Evolutionary conservation across 2,888 invertebrate species (phyloP), one percentile per base, ranked within the genome.

Genomic region (Dryomyza anilis): DNA sequence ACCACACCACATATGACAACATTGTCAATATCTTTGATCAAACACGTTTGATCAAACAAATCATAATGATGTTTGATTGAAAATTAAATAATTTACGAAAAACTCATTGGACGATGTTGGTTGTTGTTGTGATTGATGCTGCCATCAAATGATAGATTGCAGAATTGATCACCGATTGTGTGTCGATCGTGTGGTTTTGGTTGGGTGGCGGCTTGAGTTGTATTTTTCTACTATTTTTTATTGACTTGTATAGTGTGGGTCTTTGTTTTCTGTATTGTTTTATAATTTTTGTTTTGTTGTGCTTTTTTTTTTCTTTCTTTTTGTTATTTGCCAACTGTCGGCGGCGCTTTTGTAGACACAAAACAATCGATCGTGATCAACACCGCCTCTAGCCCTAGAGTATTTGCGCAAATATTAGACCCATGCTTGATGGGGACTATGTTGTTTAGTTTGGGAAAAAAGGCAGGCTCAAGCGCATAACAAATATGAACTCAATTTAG

Each of bases 51-150:
- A 53, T 29, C 52, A 61, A 61, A 61, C 53, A 52, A 39, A 53
- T 43, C 39, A 61, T 53, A 43, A 52, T 74, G 76, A 72, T 69
- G 74, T 74, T 73, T 71, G 73, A 79, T 78, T 74, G 71, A 71
- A 79, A 72, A 73, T 71, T 76, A 79, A 80, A 79, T 69, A 61
- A 52, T 52, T 19, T 52, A 14, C 8, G 14, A 36, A 21, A 3
- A 14, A 10, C 7, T 23, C 14, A n/a, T 7, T 39, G 12, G 39
- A 4, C n/a, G 39, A 6, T 6, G 39, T 14, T 39, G 8, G 2
- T 50, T 14, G 23, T 23, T 10, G 23, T 50, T 23, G 23, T 39
- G 48, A 25, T 23, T 5, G 36, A 21, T 55, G 33, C 36, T 33
- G 19, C 27, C 36, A 36, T 55, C 6, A 36, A 16, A 19, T 55